Evolutionary conservation across 1,140 invertebrate genomes (phyloP).

Genomic region (Mizuhopecten yessoensis): DNA sequence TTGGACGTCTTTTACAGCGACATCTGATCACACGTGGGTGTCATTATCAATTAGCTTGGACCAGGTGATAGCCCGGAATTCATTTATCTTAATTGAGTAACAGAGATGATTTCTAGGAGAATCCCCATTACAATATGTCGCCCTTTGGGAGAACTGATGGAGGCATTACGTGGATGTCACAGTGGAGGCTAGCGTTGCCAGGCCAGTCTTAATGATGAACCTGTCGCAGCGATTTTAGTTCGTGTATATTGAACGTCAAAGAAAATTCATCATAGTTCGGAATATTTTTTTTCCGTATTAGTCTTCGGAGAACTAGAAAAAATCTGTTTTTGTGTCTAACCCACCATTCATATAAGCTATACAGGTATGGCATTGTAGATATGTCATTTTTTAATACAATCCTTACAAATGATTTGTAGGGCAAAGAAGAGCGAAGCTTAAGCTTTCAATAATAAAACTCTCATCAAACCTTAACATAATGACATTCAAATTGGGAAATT

Average conservation of each 20-base stretch:
- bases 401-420: too few species aligned
- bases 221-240: neutral
- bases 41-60: neutral
- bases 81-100: slow-evolving; percentile 10
- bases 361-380: too few species aligned
- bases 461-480: too few species aligned
- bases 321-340: too few species aligned
- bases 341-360: too few species aligned
- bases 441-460: too few species aligned
- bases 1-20: too few species aligned
- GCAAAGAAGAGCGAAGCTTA: too few species aligned
- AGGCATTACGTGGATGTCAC: neutral
- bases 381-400: too few species aligned
- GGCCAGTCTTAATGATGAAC: neutral
- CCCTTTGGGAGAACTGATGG: neutral
- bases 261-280: neutral
- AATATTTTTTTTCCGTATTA: too few species aligned
- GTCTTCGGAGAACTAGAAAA: too few species aligned
- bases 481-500: neutral
- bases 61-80: neutral
- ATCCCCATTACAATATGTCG: neutral
- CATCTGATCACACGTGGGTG: neutral
- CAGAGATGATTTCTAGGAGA: neutral
- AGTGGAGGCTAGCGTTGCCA: neutral
- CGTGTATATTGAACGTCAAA: neutral